phyloP scores from a whole-genome alignment of 2,113 vertebrate genomes.

The Bujurquina vittata region DNA sequence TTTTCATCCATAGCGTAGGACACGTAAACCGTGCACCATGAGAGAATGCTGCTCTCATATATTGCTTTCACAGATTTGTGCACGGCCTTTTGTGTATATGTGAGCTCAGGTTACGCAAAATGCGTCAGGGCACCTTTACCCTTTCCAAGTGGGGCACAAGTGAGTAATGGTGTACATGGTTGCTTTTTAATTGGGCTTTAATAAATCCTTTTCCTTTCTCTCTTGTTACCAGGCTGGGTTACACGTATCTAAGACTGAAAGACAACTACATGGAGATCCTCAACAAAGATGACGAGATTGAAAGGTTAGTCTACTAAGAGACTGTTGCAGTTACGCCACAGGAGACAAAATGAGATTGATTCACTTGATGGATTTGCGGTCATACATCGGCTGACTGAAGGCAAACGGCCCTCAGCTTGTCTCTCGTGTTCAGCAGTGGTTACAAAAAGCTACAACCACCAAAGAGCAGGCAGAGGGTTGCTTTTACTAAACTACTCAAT shows the following conservation, averaged over 20 bases:
- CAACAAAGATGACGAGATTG: conserved; percentile 91
- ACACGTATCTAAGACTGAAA: conserved; percentile 92
- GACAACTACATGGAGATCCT: conserved; percentile 95
- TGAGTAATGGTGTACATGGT: not conserved
- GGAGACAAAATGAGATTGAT: conserved; percentile 12
- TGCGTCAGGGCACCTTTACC: conserved; percentile 7
- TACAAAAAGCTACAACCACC: conserved; percentile 7
- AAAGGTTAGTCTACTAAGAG: conserved; percentile 82
- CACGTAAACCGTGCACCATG: not conserved
- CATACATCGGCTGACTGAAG: conserved; percentile 9
- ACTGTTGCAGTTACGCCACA: conserved; percentile 39
- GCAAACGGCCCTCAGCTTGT: conserved; percentile 27
- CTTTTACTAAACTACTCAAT: conserved; percentile 25
- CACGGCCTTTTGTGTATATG: not conserved
- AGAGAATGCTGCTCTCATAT: not conserved
- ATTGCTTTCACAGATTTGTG: conserved; percentile 17
- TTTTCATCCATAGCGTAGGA: not conserved
- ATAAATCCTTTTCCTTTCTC: not conserved
- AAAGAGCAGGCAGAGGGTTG: conserved; percentile 7
- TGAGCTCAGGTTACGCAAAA: conserved; percentile 20
- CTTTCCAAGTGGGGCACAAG: not conserved
- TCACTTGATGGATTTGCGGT: conserved; percentile 13
- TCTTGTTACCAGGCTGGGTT: conserved; percentile 85
- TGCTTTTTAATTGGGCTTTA: not conserved
- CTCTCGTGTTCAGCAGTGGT: conserved; percentile 10